These are phyloP conservation scores for Phocoena sinus DNA, from an alignment of 2,113 vertebrate genomes.

Conservation along the genomic window DNA sequence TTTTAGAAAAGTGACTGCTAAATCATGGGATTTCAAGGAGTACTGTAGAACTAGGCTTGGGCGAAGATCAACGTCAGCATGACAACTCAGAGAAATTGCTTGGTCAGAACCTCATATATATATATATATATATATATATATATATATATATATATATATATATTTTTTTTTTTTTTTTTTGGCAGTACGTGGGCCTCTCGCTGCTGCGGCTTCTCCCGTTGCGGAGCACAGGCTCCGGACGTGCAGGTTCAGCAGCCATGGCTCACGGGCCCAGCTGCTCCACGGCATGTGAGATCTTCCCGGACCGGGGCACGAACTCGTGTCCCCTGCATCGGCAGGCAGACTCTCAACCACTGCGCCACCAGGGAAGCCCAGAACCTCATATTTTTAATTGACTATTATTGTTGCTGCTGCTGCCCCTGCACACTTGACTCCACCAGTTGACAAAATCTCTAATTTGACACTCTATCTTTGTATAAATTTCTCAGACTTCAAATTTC, in stretches of 20 bases:
- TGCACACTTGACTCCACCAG: not conserved
- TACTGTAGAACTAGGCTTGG: not conserved
- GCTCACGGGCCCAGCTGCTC: no score
- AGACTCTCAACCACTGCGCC: no score
- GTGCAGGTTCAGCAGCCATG: no score
- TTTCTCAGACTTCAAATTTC: not conserved
- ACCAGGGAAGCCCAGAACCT: not conserved
- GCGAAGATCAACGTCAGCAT: not conserved
- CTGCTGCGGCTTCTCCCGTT: fast-evolving
- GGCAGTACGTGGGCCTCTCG: no score
- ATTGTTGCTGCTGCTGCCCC: no score
- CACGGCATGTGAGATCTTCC: no score
- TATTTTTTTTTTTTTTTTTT: no score
- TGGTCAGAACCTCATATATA: no score
- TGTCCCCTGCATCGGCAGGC: no score
- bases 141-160: no score
- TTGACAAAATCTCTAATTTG: not conserved
- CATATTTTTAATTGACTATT: not conserved
- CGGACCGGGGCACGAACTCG: no score
- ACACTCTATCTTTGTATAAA: not conserved
- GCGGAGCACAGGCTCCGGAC: fast-evolving
- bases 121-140: no score
- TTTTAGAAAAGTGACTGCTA: not conserved
- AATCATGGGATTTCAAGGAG: not conserved
- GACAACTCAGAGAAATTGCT: not conserved